Base-by-base conservation (phyloP, 1,140 invertebrate species). In the Geopemphigus sp. region DNA sequence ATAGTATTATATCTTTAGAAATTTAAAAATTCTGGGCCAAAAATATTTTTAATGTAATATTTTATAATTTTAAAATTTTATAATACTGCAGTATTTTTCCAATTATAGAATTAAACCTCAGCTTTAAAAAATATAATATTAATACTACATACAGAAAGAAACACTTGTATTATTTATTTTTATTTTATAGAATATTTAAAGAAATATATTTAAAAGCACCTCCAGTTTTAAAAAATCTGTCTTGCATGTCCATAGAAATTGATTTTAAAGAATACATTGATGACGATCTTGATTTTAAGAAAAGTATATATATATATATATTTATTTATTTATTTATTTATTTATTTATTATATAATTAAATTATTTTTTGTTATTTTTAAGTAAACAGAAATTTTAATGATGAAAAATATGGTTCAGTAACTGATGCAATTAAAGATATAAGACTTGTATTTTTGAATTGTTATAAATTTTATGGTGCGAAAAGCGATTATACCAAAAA, bases 381-480 rank as follows among this genome's bases (percentile, higher is more conserved):
- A 88, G 88, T 89, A 83, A 84, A 86, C 81, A 83, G 85, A 53
- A 86, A 88, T 76, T 86, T 88, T 83, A 81, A 85, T 26, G 82
- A 82, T 10, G 83, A 83, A 17, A 81, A 86, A 24, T 89, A 89
- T 82, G 82, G 81, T 1, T 84, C 82, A 19, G 85, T 88, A 22
- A 86, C 85, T 29, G 84, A 88, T 32, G 84, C 88, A 83, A 84
- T 88, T 15, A 84, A 83, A n/a, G 88, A 89, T 82, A 83, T 89
- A 53, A 84, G 87, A 26, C 83, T 86, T 15, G 87, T 88, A 85
- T 82, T 89, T 32, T 87, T 88, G 81, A 88, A 88, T 80, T 88
- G 87, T 81, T 88, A 88, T 81, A 84, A 86, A 15, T 88, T 86
- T 83, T 88, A 87, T 84, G 88, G 88, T 66, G 84, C 85, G 5